Base-by-base conservation (phyloP, 2,888 invertebrate species). In the Erannis defoliaria region DNA sequence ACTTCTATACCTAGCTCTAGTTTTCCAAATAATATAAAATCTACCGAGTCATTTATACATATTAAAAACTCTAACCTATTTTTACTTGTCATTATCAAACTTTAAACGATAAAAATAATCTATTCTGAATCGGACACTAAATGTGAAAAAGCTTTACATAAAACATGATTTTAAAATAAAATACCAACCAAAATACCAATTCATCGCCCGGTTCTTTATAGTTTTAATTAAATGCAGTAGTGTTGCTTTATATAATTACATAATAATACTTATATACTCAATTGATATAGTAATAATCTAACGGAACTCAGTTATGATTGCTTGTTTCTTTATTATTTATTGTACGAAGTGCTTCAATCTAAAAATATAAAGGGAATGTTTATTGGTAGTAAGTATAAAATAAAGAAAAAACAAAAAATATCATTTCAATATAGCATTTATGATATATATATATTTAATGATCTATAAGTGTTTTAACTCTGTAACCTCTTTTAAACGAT, bases 281-380 rank as follows among this genome's bases (percentile, higher is more conserved):
- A 5, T 8, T 14, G 10, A 16, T n/a, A 16, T 14, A 26, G 0
- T 33, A 4, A 2, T 19, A 19, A 19, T n/a, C 1, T 33, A 18
- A 56, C 60, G 65, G 73, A 75, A 76, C 73, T 76, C 68, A 55
- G 16, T 26, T 16, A 23, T 45, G 21, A 31, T 14, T 5, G 10
- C 12, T 16, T 33, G 9, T 23, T 29, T 9, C n/a, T 12, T 1
- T 3, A 29, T 45, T 48, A 26, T 59, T 23, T 57, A 26, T 38
- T 64, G 57, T 67, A 67, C 65, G 64, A 67, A 69, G 51, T 14
- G 51, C 50, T 45, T 59, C 38, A 42, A 26, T 43, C 48, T 21
- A 49, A 62, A 54, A 40, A 33, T 16, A 38, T 51, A 45, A 26
- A 26, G 43, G 29, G 50, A 21, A 56, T 38, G 29, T 26, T 38